Evolutionary conservation across 2,113 vertebrate genomes (phyloP).

Genomic region (Caloenas nicobarica): DNA sequence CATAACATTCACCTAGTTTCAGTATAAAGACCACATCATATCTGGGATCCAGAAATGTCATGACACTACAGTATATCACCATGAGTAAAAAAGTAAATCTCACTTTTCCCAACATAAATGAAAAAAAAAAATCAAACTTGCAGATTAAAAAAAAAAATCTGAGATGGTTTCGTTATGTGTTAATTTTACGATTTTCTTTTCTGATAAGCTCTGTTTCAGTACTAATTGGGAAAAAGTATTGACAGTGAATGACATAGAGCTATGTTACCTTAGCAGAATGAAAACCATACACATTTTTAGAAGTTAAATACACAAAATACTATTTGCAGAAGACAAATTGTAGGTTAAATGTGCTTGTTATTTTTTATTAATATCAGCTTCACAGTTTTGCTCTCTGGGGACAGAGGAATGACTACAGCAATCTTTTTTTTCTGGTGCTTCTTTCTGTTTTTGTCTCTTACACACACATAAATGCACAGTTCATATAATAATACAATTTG

Average conservation of each 20-base stretch:
- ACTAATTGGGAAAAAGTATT: neutral
- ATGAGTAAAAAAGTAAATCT: neutral
- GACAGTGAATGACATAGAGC: neutral
- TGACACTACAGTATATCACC: neutral
- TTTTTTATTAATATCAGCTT: neutral
- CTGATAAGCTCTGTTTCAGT: neutral
- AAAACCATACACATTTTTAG: rapidly evolving
- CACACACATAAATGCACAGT: neutral
- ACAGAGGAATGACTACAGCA: neutral
- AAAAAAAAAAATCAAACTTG: too few species aligned
- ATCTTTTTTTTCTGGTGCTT: neutral
- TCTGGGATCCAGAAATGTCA: neutral
- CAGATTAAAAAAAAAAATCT: too few species aligned
- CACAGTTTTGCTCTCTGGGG: neutral
- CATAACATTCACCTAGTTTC: neutral
- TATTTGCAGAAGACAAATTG: neutral
- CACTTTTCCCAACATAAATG: neutral
- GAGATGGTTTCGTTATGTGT: neutral
- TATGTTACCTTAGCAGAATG: neutral
- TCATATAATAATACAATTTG: neutral
- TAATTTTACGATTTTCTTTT: neutral
- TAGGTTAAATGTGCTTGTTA: neutral
- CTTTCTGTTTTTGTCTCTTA: neutral
- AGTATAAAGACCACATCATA: neutral
- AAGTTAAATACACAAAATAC: neutral